These are phyloP conservation scores for Phengaris alcon DNA, from an alignment of 2,888 invertebrate genomes.

Conservation along the genomic window DNA sequence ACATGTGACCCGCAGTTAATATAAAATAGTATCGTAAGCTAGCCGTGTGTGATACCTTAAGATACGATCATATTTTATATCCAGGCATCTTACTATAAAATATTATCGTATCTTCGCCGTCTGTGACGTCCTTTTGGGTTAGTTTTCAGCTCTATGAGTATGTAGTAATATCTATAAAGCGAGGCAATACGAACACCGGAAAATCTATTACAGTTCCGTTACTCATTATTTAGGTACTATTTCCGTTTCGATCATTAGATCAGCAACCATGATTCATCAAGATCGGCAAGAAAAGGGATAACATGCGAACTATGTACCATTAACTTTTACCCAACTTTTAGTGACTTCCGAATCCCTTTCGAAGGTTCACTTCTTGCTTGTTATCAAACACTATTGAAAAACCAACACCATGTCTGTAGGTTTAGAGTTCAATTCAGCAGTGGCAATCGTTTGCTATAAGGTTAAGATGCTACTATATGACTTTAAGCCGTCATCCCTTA, in stretches of 20 bases:
- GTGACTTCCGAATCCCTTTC: conserved; percentile 41
- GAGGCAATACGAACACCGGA: background rate
- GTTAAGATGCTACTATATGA: conserved; percentile 24
- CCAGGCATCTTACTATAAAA: too few relatives aligned
- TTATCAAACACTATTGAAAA: conserved; percentile 4
- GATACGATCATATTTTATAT: too few relatives aligned
- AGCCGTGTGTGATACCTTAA: too few relatives aligned
- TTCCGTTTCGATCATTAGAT: background rate
- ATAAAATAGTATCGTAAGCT: too few relatives aligned
- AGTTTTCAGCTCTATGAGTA: too few relatives aligned
- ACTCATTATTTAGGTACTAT: background rate
- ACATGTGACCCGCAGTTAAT: too few relatives aligned
- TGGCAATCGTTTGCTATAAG: background rate
- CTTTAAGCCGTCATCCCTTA: conserved; percentile 33
- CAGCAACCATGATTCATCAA: background rate
- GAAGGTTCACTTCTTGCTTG: conserved; percentile 19
- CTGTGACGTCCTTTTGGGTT: too few relatives aligned
- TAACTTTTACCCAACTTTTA: conserved; percentile 34
- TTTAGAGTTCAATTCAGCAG: background rate
- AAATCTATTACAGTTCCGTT: background rate
- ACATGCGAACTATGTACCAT: conserved; percentile 24
- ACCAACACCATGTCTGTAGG: background rate
- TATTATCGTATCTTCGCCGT: too few relatives aligned
- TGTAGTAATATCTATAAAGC: too few relatives aligned
- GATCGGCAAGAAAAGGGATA: background rate